Evolutionary conservation across 2,797 vertebrate species (phyloP).

Genomic region (Hyperoplus lanceolatus): DNA sequence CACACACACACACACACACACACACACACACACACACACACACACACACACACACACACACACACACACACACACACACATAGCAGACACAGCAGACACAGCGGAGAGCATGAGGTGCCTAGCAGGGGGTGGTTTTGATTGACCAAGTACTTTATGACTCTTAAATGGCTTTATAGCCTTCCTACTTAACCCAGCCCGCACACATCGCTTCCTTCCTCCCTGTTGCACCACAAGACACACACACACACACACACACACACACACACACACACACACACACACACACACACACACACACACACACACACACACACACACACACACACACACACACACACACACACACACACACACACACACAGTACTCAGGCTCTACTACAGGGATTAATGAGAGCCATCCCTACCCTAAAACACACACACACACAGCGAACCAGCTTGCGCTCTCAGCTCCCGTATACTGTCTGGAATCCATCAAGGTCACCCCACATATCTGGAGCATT

Average conservation of each 20-base stretch:
- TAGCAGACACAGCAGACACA: slow-evolving; percentile 12
- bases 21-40: slow-evolving; percentile 3
- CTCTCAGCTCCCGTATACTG: slow-evolving; percentile 37
- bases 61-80: slow-evolving; percentile 23
- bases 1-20: slow-evolving; percentile 24
- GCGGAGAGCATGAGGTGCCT: slow-evolving; percentile 50
- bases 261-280: slow-evolving; percentile 31
- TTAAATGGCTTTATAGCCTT: slow-evolving; percentile 67
- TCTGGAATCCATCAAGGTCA: slow-evolving; percentile 69
- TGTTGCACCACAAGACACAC: slow-evolving; percentile 44
- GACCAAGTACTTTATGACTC: slow-evolving; percentile 70
- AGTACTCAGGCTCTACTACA: slow-evolving; percentile 36
- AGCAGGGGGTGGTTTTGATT: slow-evolving; percentile 67
- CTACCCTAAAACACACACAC: slow-evolving; percentile 9
- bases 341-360: slow-evolving; percentile 38
- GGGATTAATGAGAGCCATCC: slow-evolving; percentile 69
- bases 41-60: slow-evolving; percentile 17
- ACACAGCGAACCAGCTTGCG: slow-evolving; percentile 41
- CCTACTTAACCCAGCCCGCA: slow-evolving; percentile 56
- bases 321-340: slow-evolving; percentile 16
- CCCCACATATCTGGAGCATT: slow-evolving; percentile 6
- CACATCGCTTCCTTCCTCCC: slow-evolving; percentile 30
- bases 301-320: slow-evolving; percentile 26
- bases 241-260: slow-evolving; percentile 25
- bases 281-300: slow-evolving; percentile 39